Evolutionary conservation across 2,797 vertebrate genomes (phyloP), one percentile per base, ranked within the genome.

Genomic region (Mormyrus proboscirostris): DNA sequence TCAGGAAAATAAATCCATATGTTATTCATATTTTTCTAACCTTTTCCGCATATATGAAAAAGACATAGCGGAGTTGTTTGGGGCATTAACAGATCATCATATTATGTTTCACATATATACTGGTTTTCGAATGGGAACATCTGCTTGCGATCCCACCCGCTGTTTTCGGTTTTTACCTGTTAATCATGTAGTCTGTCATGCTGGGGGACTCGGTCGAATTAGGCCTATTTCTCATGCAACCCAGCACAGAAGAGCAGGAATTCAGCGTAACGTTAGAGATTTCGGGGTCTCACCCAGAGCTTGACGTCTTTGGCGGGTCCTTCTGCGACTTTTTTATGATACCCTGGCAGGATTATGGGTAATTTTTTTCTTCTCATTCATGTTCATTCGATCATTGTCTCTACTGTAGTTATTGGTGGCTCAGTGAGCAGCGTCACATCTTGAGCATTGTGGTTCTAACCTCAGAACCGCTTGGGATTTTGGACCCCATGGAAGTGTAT

Each of bases 101-200:
- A 38, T 73, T 73, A 38, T 73, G 33, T 73, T 73, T 38, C 69
- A 33, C 69, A 73, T 38, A 16, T 33, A 73, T 38, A 16, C 29
- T 73, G 69, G 4, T 73, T 41, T 38, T 73, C 69, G 29, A 73
- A 38, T 5, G 12, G 4, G 12, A 16, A 73, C 69, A 38, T 73
- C 69, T 38, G 69, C 33, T 14, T 38, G 69, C 69, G 1, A 38
- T 38, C 69, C 69, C 69, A 73, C 69, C 69, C 29, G 69, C 65
- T 33, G 29, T 29, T 33, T 16, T 55, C 3, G 4, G 55, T 57
- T 19, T 57, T 73, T 73, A 73, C 69, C 69, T 73, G 69, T 73
- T 73, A 73, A 73, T 73, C 69, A 73, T 73, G 38, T 73, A 73
- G 69, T 38, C 69, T 73, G 69, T 73, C 69, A 38, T 73, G 69